Base-by-base conservation (phyloP, 2,797 vertebrate species). In the Heterohyrax brucei region DNA sequence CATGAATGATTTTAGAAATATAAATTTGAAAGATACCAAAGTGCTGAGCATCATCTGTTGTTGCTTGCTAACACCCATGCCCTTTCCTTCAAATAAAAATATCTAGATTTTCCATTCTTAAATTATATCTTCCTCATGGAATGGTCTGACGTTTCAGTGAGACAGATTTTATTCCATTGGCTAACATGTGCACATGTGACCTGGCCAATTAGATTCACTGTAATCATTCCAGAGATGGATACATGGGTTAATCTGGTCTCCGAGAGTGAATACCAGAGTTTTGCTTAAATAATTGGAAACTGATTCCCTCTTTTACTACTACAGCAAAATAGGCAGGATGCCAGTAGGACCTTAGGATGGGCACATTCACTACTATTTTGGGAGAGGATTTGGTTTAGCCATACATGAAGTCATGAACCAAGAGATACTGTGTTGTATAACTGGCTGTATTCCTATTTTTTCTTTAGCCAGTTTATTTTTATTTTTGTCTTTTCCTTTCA, bases 211-310 rank as follows among this genome's bases (percentile, higher is more conserved):
- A 75, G 48, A 94, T 68, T 44, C 30, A 75, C 30, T 72, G 5
- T 24, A 30, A 59, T 77, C 66, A 7, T 18, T 83, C 12, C 26
- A 73, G 33, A 16, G 24, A 30, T 13, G 12, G 64, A 44, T 44
- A 59, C 48, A 39, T 56, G 28, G 12, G 4, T 22, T 46, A 73
- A 3, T 0, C 44, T 14, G 44, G 22, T 76, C 81, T 76, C 10
- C 39, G 77, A 64, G 83, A 56, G n/a, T 33, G 13, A 89, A 80
- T 75, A 7, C 2, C 22, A 30, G 48, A 82, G 72, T 5, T 21
- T 75, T 91, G 46, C 4, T 76, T 87, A 80, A 81, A 70, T 76
- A 33, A 75, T 76, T 90, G 9, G 6, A 80, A 89, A 75, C 86
- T 18, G 50, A 59, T 3, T 75, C 78, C 88, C 4, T 80, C 81